Evolutionary conservation across 2,797 vertebrate genomes (phyloP), one percentile per base, ranked within the genome.

Genomic region (Chrosomus eos): DNA sequence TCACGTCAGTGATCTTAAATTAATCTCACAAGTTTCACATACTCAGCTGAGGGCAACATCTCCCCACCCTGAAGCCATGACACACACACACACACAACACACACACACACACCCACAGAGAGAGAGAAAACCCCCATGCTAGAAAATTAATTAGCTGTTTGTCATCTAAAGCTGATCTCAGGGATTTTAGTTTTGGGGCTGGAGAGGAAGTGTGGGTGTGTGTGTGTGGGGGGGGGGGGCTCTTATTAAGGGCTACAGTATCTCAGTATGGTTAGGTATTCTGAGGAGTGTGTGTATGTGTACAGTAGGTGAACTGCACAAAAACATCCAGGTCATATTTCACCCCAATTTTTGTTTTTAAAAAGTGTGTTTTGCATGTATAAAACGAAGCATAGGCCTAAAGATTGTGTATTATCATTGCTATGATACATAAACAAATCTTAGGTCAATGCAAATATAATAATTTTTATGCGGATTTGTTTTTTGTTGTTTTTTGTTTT

Each of bases 1-100:
- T 94, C 89, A 92, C 90, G 90, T 92, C 93, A 93, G 88, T 87
- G 88, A 93, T 95, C 92, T 94, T 95, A 94, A 93, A 94, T 96
- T 95, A 94, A 94, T 95, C 92, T 93, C 92, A 91, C 90, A 88
- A 88, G 91, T 93, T 93, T 85, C 86, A 83, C 75, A 86, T 73
- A 86, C 92, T 94, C 90, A 89, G 93, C 93, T 96, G 80, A 90
- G 94, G 93, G 92, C 92, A 87, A 75, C 93, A 88, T 90, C 90
- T 86, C 90, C 89, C 84, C 48, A 74, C 76, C 81, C 81, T 60
- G 68, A 53, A 83, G 68, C 68, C 43, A 70, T 83, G 38, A 74
- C 1, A 55, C 68, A 72, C 80, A 86, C 66, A 77, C 72, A 62
- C 80, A 81, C 33, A 45, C 4, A 45, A 45, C 13, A 74, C 1